phyloP scores from a whole-genome alignment of 1,140 invertebrate species.

The Drosophila kurseongensis region DNA sequence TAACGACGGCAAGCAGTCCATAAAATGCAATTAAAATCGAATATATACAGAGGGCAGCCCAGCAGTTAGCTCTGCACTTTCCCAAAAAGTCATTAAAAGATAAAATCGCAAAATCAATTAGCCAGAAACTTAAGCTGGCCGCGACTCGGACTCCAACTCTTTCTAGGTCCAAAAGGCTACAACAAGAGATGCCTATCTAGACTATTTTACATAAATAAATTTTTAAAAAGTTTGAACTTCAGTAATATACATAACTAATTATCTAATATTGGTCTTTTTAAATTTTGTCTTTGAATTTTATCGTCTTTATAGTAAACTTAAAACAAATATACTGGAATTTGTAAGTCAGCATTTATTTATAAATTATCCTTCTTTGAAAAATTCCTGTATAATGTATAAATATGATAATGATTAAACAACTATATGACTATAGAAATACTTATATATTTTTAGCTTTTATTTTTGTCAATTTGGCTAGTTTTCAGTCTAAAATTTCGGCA shows the following conservation, averaged over 20 bases:
- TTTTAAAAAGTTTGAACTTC: no score
- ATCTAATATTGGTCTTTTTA: no score
- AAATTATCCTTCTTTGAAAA: no score
- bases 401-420: no score
- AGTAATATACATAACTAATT: no score
- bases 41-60: constrained; percentile 21
- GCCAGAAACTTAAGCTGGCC: constrained; percentile 74
- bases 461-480: background rate
- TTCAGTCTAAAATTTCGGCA: background rate
- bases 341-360: no score
- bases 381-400: no score
- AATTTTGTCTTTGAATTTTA: no score
- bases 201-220: background rate
- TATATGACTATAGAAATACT: no score
- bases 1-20: constrained; percentile 2
- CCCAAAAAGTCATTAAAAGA: constrained; percentile 81
- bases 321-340: no score
- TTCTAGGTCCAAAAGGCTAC: constrained; percentile 1
- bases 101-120: constrained; percentile 83
- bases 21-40: constrained; percentile 62
- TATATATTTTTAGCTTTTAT: no score
- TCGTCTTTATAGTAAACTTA: no score
- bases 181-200: background rate
- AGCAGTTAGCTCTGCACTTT: constrained; percentile 55
- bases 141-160: constrained; percentile 9